Evolutionary conservation across 2,797 vertebrate species (phyloP).

Genomic region (Acanthiza pusilla): DNA sequence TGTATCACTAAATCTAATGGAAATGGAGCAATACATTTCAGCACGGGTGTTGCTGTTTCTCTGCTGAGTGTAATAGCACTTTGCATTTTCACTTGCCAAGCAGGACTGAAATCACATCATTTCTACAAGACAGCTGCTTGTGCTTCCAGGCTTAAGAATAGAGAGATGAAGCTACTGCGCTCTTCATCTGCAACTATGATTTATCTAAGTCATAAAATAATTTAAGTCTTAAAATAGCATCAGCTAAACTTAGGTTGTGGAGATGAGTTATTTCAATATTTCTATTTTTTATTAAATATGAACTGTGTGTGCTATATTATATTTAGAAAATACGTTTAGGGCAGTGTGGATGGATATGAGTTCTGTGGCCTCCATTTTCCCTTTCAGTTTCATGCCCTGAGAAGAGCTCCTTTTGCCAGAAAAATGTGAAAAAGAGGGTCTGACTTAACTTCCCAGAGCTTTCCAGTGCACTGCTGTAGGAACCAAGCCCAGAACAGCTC

Average conservation of each 20-base stretch:
- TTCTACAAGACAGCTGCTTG: not conserved
- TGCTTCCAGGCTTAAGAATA: not conserved
- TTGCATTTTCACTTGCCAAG: not conserved
- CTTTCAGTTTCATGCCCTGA: not conserved
- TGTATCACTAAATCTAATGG: not conserved
- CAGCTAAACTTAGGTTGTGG: not conserved
- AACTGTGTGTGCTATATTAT: not conserved
- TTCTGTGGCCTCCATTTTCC: not conserved
- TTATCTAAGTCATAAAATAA: not conserved
- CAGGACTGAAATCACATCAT: not conserved
- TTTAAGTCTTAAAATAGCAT: not conserved
- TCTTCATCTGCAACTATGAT: not conserved
- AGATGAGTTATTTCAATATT: not conserved
- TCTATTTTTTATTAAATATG: not conserved
- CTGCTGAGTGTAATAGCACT: not conserved
- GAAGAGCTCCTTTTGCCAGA: not conserved
- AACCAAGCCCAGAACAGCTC: fast-evolving
- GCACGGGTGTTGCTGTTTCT: not conserved
- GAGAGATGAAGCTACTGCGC: not conserved
- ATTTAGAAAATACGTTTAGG: not conserved
- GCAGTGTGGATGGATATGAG: fast-evolving
- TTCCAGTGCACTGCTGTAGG: not conserved
- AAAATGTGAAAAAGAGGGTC: not conserved
- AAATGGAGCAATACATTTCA: not conserved
- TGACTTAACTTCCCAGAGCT: not conserved